Evolutionary conservation across 2,797 vertebrate genomes (phyloP), one percentile per base, ranked within the genome.

Genomic region (Centropyge bicolor): DNA sequence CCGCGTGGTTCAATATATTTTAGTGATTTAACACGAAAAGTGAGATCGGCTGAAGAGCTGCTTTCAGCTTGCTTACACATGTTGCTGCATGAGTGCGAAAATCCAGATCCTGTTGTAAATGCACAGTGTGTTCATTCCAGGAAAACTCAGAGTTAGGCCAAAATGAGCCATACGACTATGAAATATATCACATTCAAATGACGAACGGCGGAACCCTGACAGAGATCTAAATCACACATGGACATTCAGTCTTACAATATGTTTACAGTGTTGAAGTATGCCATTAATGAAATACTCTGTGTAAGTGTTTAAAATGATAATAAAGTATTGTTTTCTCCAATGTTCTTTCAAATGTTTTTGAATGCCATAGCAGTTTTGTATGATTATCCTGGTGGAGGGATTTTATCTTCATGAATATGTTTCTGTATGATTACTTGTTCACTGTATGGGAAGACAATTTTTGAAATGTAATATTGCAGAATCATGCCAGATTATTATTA

Each of bases 241-340:
- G 90, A 97, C 96, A 97, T 97, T 97, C 97, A 98, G 97, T 98
- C 96, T 97, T 96, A 97, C 97, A 96, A 97, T 97, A 98, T 97
- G 97, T 99, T 99, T 99, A 99, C 97, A 99, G 97, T 98, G 97
- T 98, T 98, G 97, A 98, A 96, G 97, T 98, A 96, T 80, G 92
- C 96, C 97, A 98, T 96, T 97, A 96, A 97, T 93, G 89, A 96
- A 96, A 96, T 96, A 96, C 97, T 97, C 96, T 97, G 97, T 98
- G 96, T 97, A 97, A 97, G 97, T 98, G 97, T 98, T 94, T 96
- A 94, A 97, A 96, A 96, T 87, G 84, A 92, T 90, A 95, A 96
- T 96, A 95, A 95, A 94, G 89, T 94, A 93, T 97, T 97, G 96
- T 95, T 94, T 93, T 96, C 95, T 95, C 95, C 94, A 94, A 95